Evolutionary conservation across 2,888 invertebrate species (phyloP), one percentile per base, ranked within the genome.

Genomic region (Thera obeliscata): DNA sequence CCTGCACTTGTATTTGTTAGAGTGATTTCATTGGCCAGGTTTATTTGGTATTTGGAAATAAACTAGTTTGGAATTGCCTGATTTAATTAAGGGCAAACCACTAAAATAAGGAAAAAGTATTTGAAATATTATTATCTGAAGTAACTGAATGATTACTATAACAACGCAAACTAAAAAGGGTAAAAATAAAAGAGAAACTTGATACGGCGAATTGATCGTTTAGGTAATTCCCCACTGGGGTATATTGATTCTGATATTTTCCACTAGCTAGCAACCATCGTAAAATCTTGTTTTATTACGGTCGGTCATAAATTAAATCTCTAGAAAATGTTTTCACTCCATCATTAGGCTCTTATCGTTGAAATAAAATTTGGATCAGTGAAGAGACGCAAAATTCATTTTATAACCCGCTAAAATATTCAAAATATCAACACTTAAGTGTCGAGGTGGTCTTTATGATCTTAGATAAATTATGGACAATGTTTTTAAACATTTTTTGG

Each of bases 221-320:
- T 50, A 46, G 46, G 61, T 58, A 57, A 61, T 61, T 67, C 55
- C 61, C 66, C 36, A 52, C 54, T 35, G 46, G 55, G n/a, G 54
- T 66, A 63, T 66, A 69, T 69, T 66, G 69, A 69, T 66, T 66
- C 63, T 61, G 63, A 72, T 73, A 70, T 74, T 73, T 72, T 65
- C 67, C 64, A 69, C 61, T 67, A 67, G 66, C 62, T 63, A 69
- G 61, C 67, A 72, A 71, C 70, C 72, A 67, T 72, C 75, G 73
- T 75, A 75, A 75, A 75, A 66, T 71, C 67, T 57, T 73, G 70
- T 74, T 75, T 75, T 75, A 75, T 74, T 71, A 74, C 73, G 75
- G 75, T 74, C 71, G 69, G 70, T 60, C 70, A 72, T 75, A 75
- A 75, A 75, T 72, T 75, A 75, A 75, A 75, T 72, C 71, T 74